Evolutionary conservation across 2,113 vertebrate species (phyloP).

Genomic region (Nanger granti): DNA sequence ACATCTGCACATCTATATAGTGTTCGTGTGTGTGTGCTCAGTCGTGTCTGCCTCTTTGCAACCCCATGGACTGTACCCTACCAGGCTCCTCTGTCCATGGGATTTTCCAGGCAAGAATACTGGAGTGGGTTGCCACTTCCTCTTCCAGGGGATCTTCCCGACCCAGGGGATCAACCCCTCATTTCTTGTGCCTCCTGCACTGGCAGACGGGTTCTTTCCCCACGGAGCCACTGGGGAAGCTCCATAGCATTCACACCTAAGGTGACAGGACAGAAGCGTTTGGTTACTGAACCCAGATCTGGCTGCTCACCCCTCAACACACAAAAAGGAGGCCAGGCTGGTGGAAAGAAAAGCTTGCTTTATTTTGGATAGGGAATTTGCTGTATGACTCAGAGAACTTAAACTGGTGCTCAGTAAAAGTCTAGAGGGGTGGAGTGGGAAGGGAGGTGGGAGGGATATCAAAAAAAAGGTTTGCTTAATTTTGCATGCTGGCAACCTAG

Average conservation of each 20-base stretch:
- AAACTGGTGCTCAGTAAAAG: neutral
- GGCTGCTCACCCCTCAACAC: neutral
- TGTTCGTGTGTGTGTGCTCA: neutral
- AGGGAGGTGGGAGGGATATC: neutral
- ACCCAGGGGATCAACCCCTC: neutral
- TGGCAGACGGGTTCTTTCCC: neutral
- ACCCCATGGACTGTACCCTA: neutral
- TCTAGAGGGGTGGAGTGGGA: neutral
- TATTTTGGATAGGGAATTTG: neutral
- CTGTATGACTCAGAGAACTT: neutral
- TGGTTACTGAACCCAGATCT: neutral
- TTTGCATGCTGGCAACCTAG: neutral
- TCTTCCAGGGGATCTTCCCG: neutral
- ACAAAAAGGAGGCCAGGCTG: neutral
- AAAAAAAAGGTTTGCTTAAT: neutral
- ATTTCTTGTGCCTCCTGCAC: neutral
- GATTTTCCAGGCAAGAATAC: neutral
- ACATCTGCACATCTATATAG: neutral
- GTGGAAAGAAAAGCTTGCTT: neutral
- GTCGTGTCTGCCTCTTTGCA: rapidly evolving
- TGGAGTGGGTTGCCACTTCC: neutral
- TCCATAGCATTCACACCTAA: neutral
- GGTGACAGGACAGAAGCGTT: neutral
- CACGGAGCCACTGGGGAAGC: neutral
- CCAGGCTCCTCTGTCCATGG: neutral